phyloP scores from a whole-genome alignment of 2,113 vertebrate genomes.

The Eulacestoma nigropectus region DNA sequence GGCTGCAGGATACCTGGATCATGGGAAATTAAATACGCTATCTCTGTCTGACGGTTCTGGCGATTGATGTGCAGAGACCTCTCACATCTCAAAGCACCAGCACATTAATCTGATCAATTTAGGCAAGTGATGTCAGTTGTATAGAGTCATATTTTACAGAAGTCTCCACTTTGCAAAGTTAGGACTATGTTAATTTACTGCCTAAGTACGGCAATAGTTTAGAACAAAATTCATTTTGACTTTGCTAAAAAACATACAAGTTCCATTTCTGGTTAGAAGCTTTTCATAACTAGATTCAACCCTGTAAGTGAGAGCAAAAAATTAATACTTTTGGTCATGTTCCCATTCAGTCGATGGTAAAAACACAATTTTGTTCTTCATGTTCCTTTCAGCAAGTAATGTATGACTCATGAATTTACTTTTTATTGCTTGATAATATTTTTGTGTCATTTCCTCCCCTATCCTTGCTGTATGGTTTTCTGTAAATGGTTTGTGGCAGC shows the following conservation, averaged over 20 bases:
- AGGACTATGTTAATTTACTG: slow-evolving; percentile 1
- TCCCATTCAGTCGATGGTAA: not conserved
- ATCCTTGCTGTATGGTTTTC: not conserved
- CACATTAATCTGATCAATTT: slow-evolving; percentile 31
- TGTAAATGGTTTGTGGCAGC: not conserved
- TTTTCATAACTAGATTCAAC: not conserved
- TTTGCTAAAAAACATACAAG: not conserved
- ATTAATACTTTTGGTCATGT: not conserved
- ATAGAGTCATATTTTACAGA: not conserved
- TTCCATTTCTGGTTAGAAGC: not conserved
- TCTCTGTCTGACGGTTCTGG: not conserved
- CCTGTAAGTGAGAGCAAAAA: not conserved
- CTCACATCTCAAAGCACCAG: slow-evolving; percentile 17
- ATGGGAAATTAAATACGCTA: slow-evolving; percentile 6
- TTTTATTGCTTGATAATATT: slow-evolving; percentile 1
- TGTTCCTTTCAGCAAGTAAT: not conserved
- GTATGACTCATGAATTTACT: slow-evolving; percentile 1
- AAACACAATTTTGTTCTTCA: not conserved
- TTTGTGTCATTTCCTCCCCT: not conserved
- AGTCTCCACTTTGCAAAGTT: not conserved
- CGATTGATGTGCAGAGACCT: slow-evolving; percentile 14
- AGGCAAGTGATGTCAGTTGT: not conserved
- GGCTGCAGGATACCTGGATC: not conserved
- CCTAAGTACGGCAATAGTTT: not conserved
- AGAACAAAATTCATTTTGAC: not conserved